Percentiles rank a stretch among this genome's conserved stretches.
Evolutionary conservation across 1,140 invertebrate species (phyloP).

Genomic region (Drosophila nigrodunni): DNA sequence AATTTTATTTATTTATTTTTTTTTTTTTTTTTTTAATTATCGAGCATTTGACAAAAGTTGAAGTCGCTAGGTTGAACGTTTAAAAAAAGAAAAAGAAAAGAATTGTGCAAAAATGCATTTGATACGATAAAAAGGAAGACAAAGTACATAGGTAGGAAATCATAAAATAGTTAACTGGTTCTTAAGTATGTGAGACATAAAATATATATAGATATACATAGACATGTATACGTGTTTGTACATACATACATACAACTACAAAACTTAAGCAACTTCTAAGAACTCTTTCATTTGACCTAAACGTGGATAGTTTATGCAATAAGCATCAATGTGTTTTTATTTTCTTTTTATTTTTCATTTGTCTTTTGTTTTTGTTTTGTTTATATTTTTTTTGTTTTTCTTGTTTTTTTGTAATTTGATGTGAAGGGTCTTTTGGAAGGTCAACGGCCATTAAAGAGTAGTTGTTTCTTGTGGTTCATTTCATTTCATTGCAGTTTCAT

Average conservation of each 20-base stretch:
- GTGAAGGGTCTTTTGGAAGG: constrained; percentile 36
- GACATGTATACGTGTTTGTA: constrained; percentile 27
- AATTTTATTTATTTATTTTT: constrained; percentile 8
- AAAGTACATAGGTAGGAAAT: constrained; percentile 46
- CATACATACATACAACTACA: constrained; percentile 30
- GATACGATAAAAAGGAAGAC: constrained; percentile 56
- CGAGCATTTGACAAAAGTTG: constrained; percentile 67
- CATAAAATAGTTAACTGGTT: constrained; percentile 45
- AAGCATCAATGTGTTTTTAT: constrained; percentile 33
- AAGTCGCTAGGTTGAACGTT: constrained; percentile 65
- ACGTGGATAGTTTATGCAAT: constrained; percentile 33
- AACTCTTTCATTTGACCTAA: constrained; percentile 27
- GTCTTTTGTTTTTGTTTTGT: neutral
- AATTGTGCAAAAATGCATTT: constrained; percentile 16
- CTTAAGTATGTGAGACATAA: constrained; percentile 37
- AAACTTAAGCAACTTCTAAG: constrained; percentile 39
- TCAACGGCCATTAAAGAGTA: constrained; percentile 27
- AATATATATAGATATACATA: constrained; percentile 19
- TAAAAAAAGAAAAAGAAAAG: constrained; percentile 21
- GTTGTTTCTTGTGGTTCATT: constrained; percentile 26
- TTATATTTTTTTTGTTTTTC: neutral
- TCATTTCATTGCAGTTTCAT: constrained; percentile 31
- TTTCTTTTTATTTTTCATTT: constrained; percentile 14
- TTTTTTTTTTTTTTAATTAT: constrained; percentile 11
- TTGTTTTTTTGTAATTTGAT: neutral